phyloP scores from a whole-genome alignment of 1,140 invertebrate species.

The Ceratoteleas bidentatus region DNA sequence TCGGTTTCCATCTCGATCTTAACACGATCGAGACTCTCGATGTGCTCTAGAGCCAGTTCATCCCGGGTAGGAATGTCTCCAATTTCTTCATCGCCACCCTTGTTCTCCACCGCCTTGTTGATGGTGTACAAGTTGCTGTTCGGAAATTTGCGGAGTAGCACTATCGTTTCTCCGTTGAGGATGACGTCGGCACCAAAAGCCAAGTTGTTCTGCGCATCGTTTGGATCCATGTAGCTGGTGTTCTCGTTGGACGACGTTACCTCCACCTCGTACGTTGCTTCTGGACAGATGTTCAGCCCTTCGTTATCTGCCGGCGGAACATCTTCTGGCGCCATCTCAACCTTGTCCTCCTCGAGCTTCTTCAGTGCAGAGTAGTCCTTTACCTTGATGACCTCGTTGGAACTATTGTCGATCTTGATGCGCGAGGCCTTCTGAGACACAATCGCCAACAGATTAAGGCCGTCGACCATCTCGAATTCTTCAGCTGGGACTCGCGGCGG shows the following conservation, averaged over 20 bases:
- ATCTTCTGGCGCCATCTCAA: conserved; percentile 33
- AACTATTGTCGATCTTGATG: conserved; percentile 30
- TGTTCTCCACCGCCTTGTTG: conserved; percentile 78
- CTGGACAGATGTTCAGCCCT: conserved; percentile 70
- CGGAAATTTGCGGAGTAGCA: conserved; percentile 76
- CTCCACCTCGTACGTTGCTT: conserved; percentile 74
- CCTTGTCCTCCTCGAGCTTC: conserved; percentile 45
- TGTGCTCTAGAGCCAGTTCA: conserved; percentile 17
- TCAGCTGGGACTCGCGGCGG: conserved; percentile 35
- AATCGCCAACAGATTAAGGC: conserved; percentile 75
- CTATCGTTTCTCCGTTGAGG: conserved; percentile 77
- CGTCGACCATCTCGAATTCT: conserved; percentile 74
- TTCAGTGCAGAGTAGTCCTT: conserved; percentile 72
- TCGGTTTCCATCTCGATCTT: conserved; percentile 50
- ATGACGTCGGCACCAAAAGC: conserved; percentile 74
- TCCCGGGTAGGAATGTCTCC: conserved; percentile 31
- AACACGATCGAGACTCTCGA: conserved; percentile 14
- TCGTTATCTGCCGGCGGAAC: conserved; percentile 23
- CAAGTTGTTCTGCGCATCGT: conserved; percentile 64
- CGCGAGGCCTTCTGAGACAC: conserved; percentile 71
- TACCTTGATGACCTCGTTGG: conserved; percentile 71
- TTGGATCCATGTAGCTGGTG: conserved; percentile 55
- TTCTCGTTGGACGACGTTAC: conserved; percentile 68
- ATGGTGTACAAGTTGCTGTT: conserved; percentile 80
- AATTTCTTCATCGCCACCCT: conserved; percentile 67